Evolutionary conservation across 2,888 invertebrate species (phyloP).

Genomic region (Oligia strigilis): DNA sequence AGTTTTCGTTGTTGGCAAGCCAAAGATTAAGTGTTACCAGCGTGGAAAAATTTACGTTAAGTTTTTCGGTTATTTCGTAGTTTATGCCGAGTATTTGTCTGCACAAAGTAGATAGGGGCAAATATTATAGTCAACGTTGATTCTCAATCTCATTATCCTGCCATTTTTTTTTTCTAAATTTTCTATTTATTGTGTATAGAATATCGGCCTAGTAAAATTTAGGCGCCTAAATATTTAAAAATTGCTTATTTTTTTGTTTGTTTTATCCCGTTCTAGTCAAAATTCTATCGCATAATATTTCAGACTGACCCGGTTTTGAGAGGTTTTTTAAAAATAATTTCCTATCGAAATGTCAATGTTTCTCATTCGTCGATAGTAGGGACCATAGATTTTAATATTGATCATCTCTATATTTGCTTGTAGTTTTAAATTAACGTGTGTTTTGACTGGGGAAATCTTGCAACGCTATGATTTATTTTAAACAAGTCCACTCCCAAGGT

Average conservation of each 20-base stretch:
- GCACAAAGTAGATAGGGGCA: slow-evolving; percentile 72
- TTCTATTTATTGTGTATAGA: slow-evolving; percentile 53
- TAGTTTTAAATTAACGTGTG: slow-evolving; percentile 26
- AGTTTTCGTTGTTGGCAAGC: slow-evolving; percentile 70
- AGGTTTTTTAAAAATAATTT: slow-evolving; percentile 74
- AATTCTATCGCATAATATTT: slow-evolving; percentile 70
- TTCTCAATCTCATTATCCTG: slow-evolving; percentile 65
- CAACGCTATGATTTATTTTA: too few species aligned
- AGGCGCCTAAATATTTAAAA: slow-evolving; percentile 30
- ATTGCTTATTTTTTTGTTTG: slow-evolving; percentile 19
- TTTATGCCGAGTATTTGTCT: slow-evolving; percentile 64
- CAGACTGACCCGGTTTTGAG: slow-evolving; percentile 76
- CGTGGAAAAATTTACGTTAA: slow-evolving; percentile 61
- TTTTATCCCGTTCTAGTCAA: slow-evolving; percentile 70
- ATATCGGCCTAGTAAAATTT: slow-evolving; percentile 57
- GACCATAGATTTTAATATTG: slow-evolving; percentile 84
- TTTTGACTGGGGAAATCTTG: slow-evolving; percentile 13
- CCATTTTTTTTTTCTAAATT: slow-evolving; percentile 61
- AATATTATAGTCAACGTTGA: slow-evolving; percentile 63
- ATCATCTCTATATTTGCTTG: slow-evolving; percentile 79
- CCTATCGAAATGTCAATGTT: slow-evolving; percentile 77
- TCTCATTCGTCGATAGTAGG: slow-evolving; percentile 82
- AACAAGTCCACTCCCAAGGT: too few species aligned
- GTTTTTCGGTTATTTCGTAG: slow-evolving; percentile 64
- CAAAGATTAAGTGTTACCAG: slow-evolving; percentile 78